These are phyloP conservation scores for Apotomis betuletana DNA, from an alignment of 2,888 invertebrate species.

Conservation along the genomic window DNA sequence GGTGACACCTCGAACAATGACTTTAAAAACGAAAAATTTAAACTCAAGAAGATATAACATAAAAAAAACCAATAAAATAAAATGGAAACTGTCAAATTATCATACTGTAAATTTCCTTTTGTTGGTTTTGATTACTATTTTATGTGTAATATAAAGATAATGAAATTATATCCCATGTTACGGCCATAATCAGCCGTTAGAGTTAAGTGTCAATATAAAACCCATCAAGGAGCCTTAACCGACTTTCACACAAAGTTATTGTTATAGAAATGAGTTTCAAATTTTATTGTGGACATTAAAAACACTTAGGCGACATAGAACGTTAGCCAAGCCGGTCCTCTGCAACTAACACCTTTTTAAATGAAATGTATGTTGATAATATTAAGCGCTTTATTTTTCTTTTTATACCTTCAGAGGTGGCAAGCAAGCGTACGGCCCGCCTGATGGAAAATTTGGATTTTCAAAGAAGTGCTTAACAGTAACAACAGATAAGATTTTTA, in stretches of 20 bases:
- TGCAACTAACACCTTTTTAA: neutral
- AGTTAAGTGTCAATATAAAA: conserved; percentile 34
- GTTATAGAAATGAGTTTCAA: conserved; percentile 37
- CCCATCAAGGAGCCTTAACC: conserved; percentile 20
- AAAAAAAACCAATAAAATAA: neutral
- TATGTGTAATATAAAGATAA: conserved; percentile 31
- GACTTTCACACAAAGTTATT: conserved; percentile 35
- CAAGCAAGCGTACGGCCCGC: too few species aligned
- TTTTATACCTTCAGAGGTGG: too few species aligned
- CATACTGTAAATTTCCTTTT: neutral
- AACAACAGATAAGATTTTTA: too few species aligned
- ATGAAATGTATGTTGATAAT: too few species aligned
- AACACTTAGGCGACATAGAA: conserved; percentile 2
- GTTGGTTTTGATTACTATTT: conserved; percentile 23
- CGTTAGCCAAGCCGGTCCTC: conserved; percentile 1
- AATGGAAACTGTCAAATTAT: neutral
- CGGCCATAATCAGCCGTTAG: conserved; percentile 12
- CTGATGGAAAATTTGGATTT: too few species aligned
- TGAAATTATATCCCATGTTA: conserved; percentile 32
- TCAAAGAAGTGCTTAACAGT: too few species aligned
- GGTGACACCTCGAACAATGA: too few species aligned
- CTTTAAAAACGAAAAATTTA: too few species aligned
- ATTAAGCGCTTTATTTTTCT: too few species aligned
- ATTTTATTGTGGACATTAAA: conserved; percentile 33
- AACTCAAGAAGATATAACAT: too few species aligned